Percentiles rank a stretch among this genome's conserved stretches.
Conservation (phyloP, 1,140 invertebrate species). For the Calephelis nemesis region DNA sequence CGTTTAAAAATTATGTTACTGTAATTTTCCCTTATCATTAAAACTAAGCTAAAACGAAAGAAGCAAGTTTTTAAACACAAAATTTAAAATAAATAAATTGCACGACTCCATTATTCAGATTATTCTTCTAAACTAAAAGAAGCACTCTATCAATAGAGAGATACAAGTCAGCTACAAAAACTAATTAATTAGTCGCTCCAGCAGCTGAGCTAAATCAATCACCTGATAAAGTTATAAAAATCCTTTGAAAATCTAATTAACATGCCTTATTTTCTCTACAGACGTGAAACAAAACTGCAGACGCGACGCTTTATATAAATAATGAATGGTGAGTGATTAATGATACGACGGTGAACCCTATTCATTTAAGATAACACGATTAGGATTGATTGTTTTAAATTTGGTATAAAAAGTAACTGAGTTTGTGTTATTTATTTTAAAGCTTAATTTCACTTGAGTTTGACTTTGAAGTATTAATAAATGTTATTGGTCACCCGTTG, state of each 20-base stretch:
- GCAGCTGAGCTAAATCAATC: constrained; percentile 22
- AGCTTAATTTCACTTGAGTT: too few relatives aligned
- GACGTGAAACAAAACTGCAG: constrained; percentile 19
- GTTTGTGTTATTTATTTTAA: too few relatives aligned
- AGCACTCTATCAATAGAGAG: neutral
- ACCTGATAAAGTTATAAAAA: constrained; percentile 21
- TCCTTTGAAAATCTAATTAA: constrained; percentile 26
- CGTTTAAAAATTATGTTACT: too few relatives aligned
- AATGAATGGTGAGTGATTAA: constrained; percentile 23
- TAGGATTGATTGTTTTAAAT: constrained; percentile 19
- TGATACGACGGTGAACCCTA: constrained; percentile 17
- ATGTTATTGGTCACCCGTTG: too few relatives aligned
- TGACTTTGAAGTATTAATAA: too few relatives aligned
- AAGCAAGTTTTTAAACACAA: too few relatives aligned
- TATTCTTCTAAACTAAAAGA: neutral
- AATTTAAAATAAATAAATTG: too few relatives aligned
- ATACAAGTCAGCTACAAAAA: constrained; percentile 17
- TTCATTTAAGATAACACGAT: constrained; percentile 27
- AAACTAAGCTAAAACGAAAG: too few relatives aligned
- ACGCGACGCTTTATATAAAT: constrained; percentile 23
- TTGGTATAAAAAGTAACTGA: constrained; percentile 11
- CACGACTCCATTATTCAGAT: too few relatives aligned
- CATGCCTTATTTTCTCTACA: constrained; percentile 21
- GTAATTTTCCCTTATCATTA: too few relatives aligned
- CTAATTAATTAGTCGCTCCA: constrained; percentile 7